Percentiles rank a stretch among this genome's conserved stretches.
Evolutionary conservation across 2,888 invertebrate genomes (phyloP).

Genomic region (Eupithecia dodoneata): DNA sequence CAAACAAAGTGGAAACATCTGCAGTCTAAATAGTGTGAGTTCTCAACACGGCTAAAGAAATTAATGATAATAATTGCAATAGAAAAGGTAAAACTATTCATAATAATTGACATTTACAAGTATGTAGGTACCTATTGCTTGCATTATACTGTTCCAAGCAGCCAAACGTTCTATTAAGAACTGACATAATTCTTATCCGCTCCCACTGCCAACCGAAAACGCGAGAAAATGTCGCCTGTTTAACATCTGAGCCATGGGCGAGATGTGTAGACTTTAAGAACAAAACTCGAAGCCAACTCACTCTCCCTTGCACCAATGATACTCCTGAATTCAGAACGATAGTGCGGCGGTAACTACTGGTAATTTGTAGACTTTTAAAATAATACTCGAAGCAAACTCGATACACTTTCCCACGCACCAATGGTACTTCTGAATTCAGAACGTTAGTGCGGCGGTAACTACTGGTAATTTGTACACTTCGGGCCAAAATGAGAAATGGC

Average conservation of each 20-base stretch:
- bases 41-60: no score
- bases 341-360: conserved; percentile 62
- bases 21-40: no score
- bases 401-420: conserved; percentile 7
- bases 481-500: conserved; percentile 65
- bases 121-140: no score
- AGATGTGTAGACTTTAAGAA: not conserved
- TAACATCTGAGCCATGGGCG: no score
- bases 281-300: not conserved
- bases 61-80: no score
- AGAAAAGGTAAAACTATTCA: no score
- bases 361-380: conserved; percentile 64
- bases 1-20: no score
- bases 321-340: conserved; percentile 52
- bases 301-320: conserved; percentile 40
- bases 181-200: not conserved
- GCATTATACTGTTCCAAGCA: no score
- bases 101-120: no score
- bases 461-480: conserved; percentile 70
- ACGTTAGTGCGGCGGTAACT: conserved; percentile 62
- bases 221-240: not conserved
- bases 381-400: conserved; percentile 1
- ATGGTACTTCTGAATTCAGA: conserved; percentile 51
- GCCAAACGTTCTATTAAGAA: no score
- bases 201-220: not conserved